phyloP scores from a whole-genome alignment of 2,797 vertebrate genomes.

The Iguana delicatissima region DNA sequence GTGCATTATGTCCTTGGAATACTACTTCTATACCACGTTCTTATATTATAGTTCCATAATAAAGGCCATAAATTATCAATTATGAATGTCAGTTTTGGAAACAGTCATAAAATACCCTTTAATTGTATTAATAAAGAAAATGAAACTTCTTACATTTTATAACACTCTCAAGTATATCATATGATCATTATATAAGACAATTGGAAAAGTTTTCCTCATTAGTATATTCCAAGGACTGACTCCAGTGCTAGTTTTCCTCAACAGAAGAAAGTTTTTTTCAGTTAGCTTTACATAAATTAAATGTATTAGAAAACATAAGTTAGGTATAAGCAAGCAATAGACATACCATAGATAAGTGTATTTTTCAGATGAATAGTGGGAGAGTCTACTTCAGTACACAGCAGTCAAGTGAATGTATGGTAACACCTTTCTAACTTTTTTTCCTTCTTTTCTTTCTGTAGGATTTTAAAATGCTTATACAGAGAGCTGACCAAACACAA shows the following conservation, averaged over 20 bases:
- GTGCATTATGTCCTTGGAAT: not conserved
- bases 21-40: not conserved
- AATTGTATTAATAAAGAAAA: not conserved
- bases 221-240: not conserved
- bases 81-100: not conserved
- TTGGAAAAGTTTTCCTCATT: not conserved
- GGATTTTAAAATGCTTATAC: slow-evolving; percentile 76
- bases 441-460: slow-evolving; percentile 68
- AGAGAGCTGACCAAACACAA: slow-evolving; percentile 54
- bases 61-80: not conserved
- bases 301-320: not conserved
- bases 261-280: not conserved
- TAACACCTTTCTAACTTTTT: slow-evolving; percentile 46
- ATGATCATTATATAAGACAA: not conserved
- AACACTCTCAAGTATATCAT: not conserved
- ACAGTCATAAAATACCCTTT: not conserved
- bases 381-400: slow-evolving; percentile 3
- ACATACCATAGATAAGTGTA: not conserved
- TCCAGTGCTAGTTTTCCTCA: not conserved
- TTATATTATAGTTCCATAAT: not conserved
- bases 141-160: not conserved
- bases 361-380: not conserved
- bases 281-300: not conserved
- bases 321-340: not conserved
- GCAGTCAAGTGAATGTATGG: not conserved